These are phyloP conservation scores for Onchidella celtica DNA, from an alignment of 2,888 invertebrate genomes.

Conservation along the genomic window DNA sequence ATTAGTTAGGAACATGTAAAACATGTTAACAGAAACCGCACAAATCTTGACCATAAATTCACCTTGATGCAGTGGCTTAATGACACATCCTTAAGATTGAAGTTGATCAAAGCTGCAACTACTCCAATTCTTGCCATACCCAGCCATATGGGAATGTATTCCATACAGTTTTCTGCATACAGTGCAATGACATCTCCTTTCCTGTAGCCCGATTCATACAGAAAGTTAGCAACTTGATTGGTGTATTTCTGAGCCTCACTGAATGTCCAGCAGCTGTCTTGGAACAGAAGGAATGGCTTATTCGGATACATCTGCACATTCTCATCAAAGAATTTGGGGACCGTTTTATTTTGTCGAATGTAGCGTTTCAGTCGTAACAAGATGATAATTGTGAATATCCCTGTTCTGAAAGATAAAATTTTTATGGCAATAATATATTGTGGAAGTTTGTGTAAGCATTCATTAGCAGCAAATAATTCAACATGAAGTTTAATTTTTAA, in stretches of 20 bases:
- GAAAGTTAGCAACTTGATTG: slow-evolving; percentile 76
- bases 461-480: no score
- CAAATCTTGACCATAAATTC: no score
- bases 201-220: slow-evolving; percentile 70
- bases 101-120: slow-evolving; percentile 92
- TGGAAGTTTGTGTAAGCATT: no score
- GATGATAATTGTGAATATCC: slow-evolving; percentile 47
- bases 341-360: slow-evolving; percentile 35
- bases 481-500: no score
- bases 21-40: no score
- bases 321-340: slow-evolving; percentile 43
- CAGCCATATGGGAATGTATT: slow-evolving; percentile 95
- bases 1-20: no score
- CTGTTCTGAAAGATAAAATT: slow-evolving; percentile 53
- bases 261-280: slow-evolving; percentile 92
- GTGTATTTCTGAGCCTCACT: slow-evolving; percentile 84
- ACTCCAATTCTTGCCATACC: slow-evolving; percentile 89
- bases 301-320: slow-evolving; percentile 87
- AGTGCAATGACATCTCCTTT: slow-evolving; percentile 94
- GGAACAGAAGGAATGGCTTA: slow-evolving; percentile 90
- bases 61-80: slow-evolving; percentile 94
- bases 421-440: not conserved
- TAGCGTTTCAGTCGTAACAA: slow-evolving; percentile 48
- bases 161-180: slow-evolving; percentile 94
- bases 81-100: slow-evolving; percentile 91